Base-by-base conservation (phyloP, 2,113 vertebrate species). In the Hippolais icterina region DNA sequence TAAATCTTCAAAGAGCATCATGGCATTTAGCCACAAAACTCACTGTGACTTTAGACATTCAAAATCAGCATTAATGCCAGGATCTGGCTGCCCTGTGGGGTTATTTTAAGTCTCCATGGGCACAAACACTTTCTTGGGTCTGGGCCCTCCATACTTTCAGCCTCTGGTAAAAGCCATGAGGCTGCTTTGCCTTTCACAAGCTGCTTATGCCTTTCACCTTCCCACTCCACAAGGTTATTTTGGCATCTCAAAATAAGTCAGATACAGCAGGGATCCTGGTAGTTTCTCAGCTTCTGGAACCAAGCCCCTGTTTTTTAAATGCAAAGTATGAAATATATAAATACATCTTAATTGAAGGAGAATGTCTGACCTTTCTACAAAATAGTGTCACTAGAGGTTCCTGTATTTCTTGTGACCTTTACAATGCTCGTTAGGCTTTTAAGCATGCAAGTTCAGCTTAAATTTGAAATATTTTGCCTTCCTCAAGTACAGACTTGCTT, bases 11-110 rank as follows among this genome's bases (percentile, higher is more conserved):
- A 95, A 97, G 79, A 56, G 12, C 52, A 44, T 44, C 27, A 1
- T 70, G 92, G 95, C 75, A 63, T 69, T 66, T 70, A 70, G 85
- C 94, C 82, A 59, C 70, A 59, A 90, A 95, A 47, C 54, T 94
- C 75, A 4, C 92, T 85, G 66, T 83, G 89, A 77, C 87, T 95
- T 88, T 17, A 86, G 76, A 83, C 84, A 78, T 95, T 64, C 65
- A 74, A n/a, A 92, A 92, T 8, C 82, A 86, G 33, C 39, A 21
- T 35, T 72, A 80, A 54, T 88, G 47, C 63, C 88, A 77, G 54
- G 35, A 81, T 75, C 92, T 94, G 88, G 29, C 75, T 86, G 68
- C 75, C 66, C 75, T 86, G 2, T n/a, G 56, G 23, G 71, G 85
- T 64, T 93, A 47, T 86, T 91, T 76, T 65, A 64, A 82, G 20